These are phyloP conservation scores for Trichogramma dendrolimi DNA, from an alignment of 2,888 invertebrate species.

Conservation along the genomic window DNA sequence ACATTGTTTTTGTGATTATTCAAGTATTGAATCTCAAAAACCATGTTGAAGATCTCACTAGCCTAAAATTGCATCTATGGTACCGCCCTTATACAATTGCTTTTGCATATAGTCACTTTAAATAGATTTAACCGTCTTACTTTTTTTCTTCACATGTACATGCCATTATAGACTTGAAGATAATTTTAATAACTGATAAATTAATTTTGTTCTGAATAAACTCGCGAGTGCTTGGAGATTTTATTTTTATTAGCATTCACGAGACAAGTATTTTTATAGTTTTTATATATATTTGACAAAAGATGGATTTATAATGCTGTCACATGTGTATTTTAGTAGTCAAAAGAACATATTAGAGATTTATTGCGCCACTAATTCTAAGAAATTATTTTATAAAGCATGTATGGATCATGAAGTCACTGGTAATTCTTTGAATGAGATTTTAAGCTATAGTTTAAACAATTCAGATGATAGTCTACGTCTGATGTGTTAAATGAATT, in stretches of 20 bases:
- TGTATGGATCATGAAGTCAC: constrained; percentile 12
- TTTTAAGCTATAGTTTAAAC: constrained; percentile 23
- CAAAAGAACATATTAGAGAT: constrained; percentile 17
- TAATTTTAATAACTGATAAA: no score
- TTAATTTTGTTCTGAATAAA: constrained; percentile 8
- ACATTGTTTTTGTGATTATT: constrained; percentile 7
- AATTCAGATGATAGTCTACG: constrained; percentile 8
- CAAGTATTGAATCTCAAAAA: not conserved
- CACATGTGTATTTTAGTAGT: constrained; percentile 16
- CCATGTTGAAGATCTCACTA: constrained; percentile 22
- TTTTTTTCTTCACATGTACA: no score
- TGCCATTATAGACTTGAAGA: no score
- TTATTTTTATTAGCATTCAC: constrained; percentile 23
- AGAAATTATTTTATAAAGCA: constrained; percentile 15
- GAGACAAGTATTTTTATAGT: constrained; percentile 28
- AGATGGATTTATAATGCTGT: not conserved
- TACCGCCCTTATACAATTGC: constrained; percentile 3
- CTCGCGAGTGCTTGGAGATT: constrained; percentile 16
- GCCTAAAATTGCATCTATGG: constrained; percentile 5
- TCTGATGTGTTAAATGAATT: no score
- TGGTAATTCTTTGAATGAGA: constrained; percentile 17
- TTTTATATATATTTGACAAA: constrained; percentile 19
- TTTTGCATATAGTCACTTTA: constrained; percentile 20
- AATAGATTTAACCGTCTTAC: constrained; percentile 12
- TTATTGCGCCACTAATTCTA: constrained; percentile 13